phyloP scores from a whole-genome alignment of 2,113 vertebrate species.

The Crotophaga sulcirostris region DNA sequence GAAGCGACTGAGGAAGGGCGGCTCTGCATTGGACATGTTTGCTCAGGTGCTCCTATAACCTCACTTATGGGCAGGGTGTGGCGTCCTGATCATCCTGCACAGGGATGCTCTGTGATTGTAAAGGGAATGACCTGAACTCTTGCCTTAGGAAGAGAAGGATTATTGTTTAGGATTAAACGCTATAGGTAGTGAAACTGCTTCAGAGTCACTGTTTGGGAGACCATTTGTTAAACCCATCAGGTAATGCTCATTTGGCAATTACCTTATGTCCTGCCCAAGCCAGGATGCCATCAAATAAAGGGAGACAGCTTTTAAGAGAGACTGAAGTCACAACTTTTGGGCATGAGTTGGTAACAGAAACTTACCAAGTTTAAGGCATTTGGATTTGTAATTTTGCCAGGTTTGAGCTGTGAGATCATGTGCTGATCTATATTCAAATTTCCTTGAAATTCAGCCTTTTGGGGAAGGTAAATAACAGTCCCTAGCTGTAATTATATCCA shows the following conservation, averaged over 20 bases:
- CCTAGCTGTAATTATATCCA: conserved; percentile 43
- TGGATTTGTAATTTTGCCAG: neutral
- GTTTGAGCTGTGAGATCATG: conserved; percentile 2
- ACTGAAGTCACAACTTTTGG: neutral
- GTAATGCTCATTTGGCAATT: neutral
- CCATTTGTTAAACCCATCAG: rapidly evolving
- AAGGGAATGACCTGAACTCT: neutral
- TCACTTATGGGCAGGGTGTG: neutral
- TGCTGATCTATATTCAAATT: neutral
- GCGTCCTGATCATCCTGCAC: neutral
- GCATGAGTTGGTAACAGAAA: neutral
- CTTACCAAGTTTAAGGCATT: neutral
- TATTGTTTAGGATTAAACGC: neutral
- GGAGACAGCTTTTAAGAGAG: neutral
- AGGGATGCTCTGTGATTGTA: neutral
- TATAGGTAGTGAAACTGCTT: neutral
- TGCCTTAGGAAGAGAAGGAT: neutral
- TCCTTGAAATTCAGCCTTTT: neutral
- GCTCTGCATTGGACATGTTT: conserved; percentile 82
- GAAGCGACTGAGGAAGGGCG: conserved; percentile 84
- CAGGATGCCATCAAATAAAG: neutral
- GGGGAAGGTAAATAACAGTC: conserved; percentile 25
- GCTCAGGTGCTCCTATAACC: conserved; percentile 70
- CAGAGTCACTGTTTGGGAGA: neutral
- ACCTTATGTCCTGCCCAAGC: neutral